Conservation (phyloP, 2,888 invertebrate genomes). For the Callyntrura guangdongensis region DNA sequence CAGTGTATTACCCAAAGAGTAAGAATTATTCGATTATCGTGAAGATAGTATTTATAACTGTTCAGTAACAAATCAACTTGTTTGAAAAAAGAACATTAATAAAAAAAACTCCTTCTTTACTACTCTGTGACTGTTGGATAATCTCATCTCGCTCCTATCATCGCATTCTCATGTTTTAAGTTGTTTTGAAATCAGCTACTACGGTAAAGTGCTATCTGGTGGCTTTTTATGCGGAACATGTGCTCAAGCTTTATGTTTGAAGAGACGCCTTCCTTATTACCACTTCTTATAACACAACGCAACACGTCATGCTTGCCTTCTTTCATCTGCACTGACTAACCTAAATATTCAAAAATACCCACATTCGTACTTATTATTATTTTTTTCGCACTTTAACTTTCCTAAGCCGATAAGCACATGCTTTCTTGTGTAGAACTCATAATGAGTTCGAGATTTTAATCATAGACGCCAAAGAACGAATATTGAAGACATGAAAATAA, state of each 20-base stretch:
- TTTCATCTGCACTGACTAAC: conserved; percentile 47
- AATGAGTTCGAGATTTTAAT: background rate
- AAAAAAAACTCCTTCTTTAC: background rate
- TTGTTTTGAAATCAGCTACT: conserved; percentile 39
- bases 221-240: conserved; percentile 28
- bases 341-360: conserved; percentile 41
- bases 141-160: conserved; percentile 24
- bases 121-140: conserved; percentile 35
- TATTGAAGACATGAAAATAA: background rate
- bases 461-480: background rate
- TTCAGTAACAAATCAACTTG: conserved; percentile 4
- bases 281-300: background rate
- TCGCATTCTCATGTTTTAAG: background rate
- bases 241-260: background rate
- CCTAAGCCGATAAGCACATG: conserved; percentile 20
- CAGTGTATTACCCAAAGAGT: background rate
- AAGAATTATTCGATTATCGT: background rate
- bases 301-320: conserved; percentile 24
- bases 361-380: conserved; percentile 14
- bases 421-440: background rate
- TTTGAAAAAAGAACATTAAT: background rate
- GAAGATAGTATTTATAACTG: conserved; percentile 12
- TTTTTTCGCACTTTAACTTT: conserved; percentile 24
- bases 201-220: conserved; percentile 44
- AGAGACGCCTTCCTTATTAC: conserved; percentile 47